phyloP scores from a whole-genome alignment of 2,113 vertebrate genomes.

The Gadus chalcogrammus region DNA sequence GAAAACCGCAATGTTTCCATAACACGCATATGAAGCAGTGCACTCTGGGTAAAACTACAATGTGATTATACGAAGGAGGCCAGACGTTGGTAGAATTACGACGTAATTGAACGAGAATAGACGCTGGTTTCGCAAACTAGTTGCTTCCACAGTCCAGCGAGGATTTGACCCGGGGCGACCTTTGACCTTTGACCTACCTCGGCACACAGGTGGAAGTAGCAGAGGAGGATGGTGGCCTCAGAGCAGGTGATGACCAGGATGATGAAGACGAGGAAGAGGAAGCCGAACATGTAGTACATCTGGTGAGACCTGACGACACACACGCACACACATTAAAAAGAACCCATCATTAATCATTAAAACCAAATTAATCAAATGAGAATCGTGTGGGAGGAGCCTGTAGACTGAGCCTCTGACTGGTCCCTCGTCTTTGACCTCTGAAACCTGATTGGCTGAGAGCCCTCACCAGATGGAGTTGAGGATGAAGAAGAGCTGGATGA shows the following conservation, averaged over 20 bases:
- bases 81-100: too few relatives aligned
- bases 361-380: too few relatives aligned
- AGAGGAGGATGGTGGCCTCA: slow-evolving; percentile 91
- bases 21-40: too few relatives aligned
- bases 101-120: too few relatives aligned
- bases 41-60: too few relatives aligned
- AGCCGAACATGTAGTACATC: slow-evolving; percentile 98
- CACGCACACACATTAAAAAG: neutral
- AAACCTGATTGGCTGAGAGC: neutral
- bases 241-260: slow-evolving; percentile 94
- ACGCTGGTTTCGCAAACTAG: neutral
- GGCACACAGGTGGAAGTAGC: slow-evolving; percentile 93
- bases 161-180: too few relatives aligned
- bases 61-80: too few relatives aligned
- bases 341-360: too few relatives aligned
- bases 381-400: neutral
- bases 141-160: neutral
- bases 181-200: slow-evolving; percentile 71
- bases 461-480: slow-evolving; percentile 93
- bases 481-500: slow-evolving; percentile 96
- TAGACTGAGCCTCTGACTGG: neutral
- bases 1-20: slow-evolving; percentile 66
- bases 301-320: slow-evolving; percentile 83
- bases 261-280: slow-evolving; percentile 92
- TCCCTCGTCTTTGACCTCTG: neutral